Evolutionary conservation across 2,888 invertebrate genomes (phyloP), one percentile per base, ranked within the genome.

Genomic region (Drosophila kambysellisi): DNA sequence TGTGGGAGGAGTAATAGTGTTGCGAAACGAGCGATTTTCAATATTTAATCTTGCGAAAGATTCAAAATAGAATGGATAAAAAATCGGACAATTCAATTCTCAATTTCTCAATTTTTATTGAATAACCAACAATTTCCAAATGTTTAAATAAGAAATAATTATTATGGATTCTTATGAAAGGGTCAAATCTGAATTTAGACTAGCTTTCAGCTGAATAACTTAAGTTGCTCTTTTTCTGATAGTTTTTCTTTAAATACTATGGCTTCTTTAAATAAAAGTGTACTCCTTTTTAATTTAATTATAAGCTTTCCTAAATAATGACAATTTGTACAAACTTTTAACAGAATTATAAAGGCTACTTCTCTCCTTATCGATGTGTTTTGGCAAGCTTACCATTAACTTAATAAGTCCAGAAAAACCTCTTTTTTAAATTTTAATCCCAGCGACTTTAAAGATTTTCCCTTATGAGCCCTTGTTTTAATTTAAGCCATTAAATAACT

Each of bases 401-500:
- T 43, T 17, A 3, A n/a, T 50, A 17, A 17, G 9, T 50, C 17
- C 50, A 50, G 17, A 9, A 17, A 20, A 12, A 8, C 12, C 25
- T 0, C 33, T 9, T 20, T 3, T 6, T 25, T n/a, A 15, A 25
- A 12, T 20, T 25, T 59, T 50, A 48, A 59, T 17, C 30, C 30
- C 30, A 15, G 4, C 20, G n/a, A 12, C 4, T 12, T n/a, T 9
- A 48, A 52, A 39, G 6, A 33, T 30, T 41, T 63, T n/a, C 17
- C 29, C 50, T 25, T 25, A 2, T 25, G 25, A 3, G 25, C 25
- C 25, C 25, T 25, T 25, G 25, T 25, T 25, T 25, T 25, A 25
- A 25, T 3, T 56, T 57, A 30, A 62, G 51, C 54, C 20, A 15
- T 52, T 61, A 52, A 25, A 51, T 37, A 65, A 30, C 30, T n/a